Evolutionary conservation across 2,113 vertebrate genomes (phyloP), one percentile per base, ranked within the genome.

Genomic region (Leptobrachium leishanense): DNA sequence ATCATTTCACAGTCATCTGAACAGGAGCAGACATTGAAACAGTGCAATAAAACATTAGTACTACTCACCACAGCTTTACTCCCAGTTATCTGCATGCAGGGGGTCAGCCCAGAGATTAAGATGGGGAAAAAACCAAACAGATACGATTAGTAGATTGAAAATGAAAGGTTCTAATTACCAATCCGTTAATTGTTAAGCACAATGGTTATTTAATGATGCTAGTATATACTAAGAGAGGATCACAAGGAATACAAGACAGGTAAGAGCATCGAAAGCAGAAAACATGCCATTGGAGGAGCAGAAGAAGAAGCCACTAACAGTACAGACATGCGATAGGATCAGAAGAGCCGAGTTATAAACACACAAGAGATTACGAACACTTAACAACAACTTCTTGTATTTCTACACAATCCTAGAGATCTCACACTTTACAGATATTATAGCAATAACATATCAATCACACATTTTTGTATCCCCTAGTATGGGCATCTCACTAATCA

Each of bases 21-120:
- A 50, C 4, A 4, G 4, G 8, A 50, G 46, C 46, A 50, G 4
- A 50, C 4, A 50, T 50, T 50, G 4, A 50, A 50, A 50, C 8
- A 50, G 46, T 50, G 8, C 4, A 50, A 50, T 50, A 50, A 50
- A 50, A 39, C 69, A 6, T 12, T 10, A 53, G 77, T 87, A 72
- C 85, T 96, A 98, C 97, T 99, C 93, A 99, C 97, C 95, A 84
- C 82, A 89, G 97, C 94, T 98, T 98, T 99, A 95, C 95, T 98
- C 93, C 97, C 97, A 91, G 95, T 95, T 95, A 98, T 98, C 97
- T 99, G 97, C 95, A 98, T 96, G 94, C 94, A 98, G 95, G 88
- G 90, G 66, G 93, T 90, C 96, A 96, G 93, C 92, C 92, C 85
- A 95, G 94, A 93, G 88, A 93, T 96, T 96, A 97, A 93, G 90